These are phyloP conservation scores for Archips xylosteana DNA, from an alignment of 2,888 invertebrate genomes.

Conservation along the genomic window DNA sequence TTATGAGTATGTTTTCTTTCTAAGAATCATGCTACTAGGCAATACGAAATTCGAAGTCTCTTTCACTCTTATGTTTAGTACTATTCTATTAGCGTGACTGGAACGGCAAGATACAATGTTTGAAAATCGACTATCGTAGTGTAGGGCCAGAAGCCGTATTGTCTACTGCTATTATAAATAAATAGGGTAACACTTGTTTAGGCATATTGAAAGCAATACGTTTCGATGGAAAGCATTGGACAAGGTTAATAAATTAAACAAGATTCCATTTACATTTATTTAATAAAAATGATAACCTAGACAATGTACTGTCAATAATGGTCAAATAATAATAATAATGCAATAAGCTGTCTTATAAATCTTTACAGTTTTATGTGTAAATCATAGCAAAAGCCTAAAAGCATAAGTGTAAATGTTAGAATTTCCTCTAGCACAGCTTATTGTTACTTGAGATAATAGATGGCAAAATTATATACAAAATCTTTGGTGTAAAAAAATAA, in stretches of 20 bases:
- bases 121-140: too few species aligned
- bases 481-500: conserved; percentile 80
- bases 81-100: too few species aligned
- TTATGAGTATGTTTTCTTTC: background rate
- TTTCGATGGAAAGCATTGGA: background rate
- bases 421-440: conserved; percentile 69
- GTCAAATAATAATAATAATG: conserved; percentile 62
- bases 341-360: conserved; percentile 76
- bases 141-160: background rate
- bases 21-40: too few species aligned
- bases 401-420: conserved; percentile 67
- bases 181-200: too few species aligned
- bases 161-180: too few species aligned
- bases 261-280: conserved; percentile 65
- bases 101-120: too few species aligned
- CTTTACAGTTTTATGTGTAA: conserved; percentile 65
- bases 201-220: background rate
- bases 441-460: conserved; percentile 57
- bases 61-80: too few species aligned
- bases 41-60: too few species aligned
- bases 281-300: conserved; percentile 75
- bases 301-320: conserved; percentile 65
- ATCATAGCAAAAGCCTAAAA: conserved; percentile 80
- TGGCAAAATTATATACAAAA: conserved; percentile 79
- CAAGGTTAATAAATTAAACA: conserved; percentile 53